Base-by-base conservation (phyloP, 2,797 vertebrate genomes). In the Cynopterus sphinx region DNA sequence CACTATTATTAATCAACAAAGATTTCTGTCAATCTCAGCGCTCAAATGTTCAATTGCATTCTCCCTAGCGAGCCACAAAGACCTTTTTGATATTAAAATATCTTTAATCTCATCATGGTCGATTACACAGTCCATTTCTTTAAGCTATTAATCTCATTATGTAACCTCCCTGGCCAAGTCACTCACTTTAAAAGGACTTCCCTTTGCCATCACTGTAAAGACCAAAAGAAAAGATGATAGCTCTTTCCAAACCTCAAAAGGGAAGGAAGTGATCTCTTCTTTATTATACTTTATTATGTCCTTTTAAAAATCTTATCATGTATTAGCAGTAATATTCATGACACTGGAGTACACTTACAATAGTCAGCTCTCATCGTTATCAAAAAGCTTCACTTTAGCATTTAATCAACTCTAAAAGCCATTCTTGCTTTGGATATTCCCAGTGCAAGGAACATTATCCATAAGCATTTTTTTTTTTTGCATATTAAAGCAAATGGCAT, bases 251-350 rank as follows among this genome's bases (percentile, higher is more conserved):
- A 95, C 55, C 96, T 96, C 97, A 94, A 87, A 97, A 93, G 96
- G 75, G 46, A 96, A 95, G 86, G 86, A 95, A 96, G 86, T 96
- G 96, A 97, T 97, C 95, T 97, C 87, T 92, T 97, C 96, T 96
- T 97, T 97, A 96, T 96, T 97, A 96, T 6, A 91, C 83, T 94
- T 91, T 96, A 97, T 97, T 96, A 96, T 97, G 92, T 96, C 91
- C 92, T 97, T 97, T 97, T 51, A 96, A 97, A 98, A 97, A 95
- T 98, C 98, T 98, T 98, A 96, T 98, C 98, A 97, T 98, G 98
- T 98, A 98, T 98, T 98, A 98, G 98, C 97, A 98, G 98, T 98
- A 98, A 98, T 98, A 98, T 98, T 98, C 98, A 98, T 98, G 98
- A 98, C 98, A 98, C 98, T 98, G 97, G 98, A 98, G 98, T 98